Evolutionary conservation across 2,888 invertebrate genomes (phyloP), one percentile per base, ranked within the genome.

Genomic region (Mystacides longicornis): DNA sequence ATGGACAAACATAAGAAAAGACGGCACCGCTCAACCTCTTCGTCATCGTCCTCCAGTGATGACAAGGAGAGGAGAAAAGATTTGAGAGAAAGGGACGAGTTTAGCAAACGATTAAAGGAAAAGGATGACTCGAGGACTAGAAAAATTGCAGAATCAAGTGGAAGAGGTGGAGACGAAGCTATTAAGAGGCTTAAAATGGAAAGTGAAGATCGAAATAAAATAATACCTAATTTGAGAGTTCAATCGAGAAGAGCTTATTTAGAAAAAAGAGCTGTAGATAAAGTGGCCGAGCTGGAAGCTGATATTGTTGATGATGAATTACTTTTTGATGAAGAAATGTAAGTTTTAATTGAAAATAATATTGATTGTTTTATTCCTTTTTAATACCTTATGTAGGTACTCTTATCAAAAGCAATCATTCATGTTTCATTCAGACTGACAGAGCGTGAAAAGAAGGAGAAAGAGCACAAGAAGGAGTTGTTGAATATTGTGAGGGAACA

Each of bases 231-330:
- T 66, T 71, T 99, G 21, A 80, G 99, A 31, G 79, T 94, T 18
- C 89, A 95, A 67, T 97, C 98, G 0, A 81, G 99, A 22, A 78
- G 96, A 48, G 89, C 93, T 66, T 99, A 99, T 71, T 79, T 99
- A 64, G 90, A 91, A 67, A 99, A 98, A 71, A 81, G 99, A 47
- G 95, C 96, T 71, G 93, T 89, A 56, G 98, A 99, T 67, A 99
- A 99, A 75, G 83, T 98, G 31, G 84, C 89, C 9, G 97, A 99
- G 69, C 74, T 99, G 51, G 97, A 97, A 73, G 91, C 88, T 4
- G 95, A 96, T 67, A 91, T 99, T 56, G 76, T 85, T 48, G 99
- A 99, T 71, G 99, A 99, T 75, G 95, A 97, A 71, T 93, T 91
- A 68, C 79, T 97, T 1, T 99, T 97, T 71, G 87, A 89, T 52